Base-by-base conservation (phyloP, 2,888 invertebrate species). In the Ophion slaviceki region DNA sequence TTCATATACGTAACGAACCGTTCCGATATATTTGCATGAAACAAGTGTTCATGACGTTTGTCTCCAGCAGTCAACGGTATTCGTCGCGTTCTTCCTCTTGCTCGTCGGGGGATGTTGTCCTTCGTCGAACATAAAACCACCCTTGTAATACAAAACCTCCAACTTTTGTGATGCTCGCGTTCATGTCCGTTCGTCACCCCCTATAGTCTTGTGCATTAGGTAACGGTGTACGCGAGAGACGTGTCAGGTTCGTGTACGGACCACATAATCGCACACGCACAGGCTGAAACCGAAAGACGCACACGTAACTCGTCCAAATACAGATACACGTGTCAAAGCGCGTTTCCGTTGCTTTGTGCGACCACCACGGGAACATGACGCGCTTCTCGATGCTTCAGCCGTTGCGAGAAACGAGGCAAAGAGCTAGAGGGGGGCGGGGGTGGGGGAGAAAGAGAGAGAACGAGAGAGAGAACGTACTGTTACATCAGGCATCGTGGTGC, bases 321-420 rank as follows among this genome's bases (percentile, higher is more conserved):
- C 8, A 64, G 28, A 67, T 66, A 57, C 20, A 40, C n/a, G 53
- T 45, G 89, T 91, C 91, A 91, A 92, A 91, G 59, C 66, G 75
- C 70, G 89, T 90, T 92, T 92, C 91, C 91, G 91, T 80, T 83
- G 89, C 90, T 91, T 91, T 90, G 88, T 91, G 78, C 86, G 75
- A 75, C 68, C 11, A 86, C 66, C 57, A 53, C 53, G 85, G 79
- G 61, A 36, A 66, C 72, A 66, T 67, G 67, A 78, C 70, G 79
- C 62, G 75, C 28, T 70, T 59, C 72, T 64, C 66, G 67, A 62
- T 70, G 67, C 71, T 77, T 74, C 32, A 36, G 67, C 64, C 53
- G 53, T 32, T 62, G 24, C 14, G 57, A 47, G 66, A 32, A 57
- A 68, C n/a, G 68, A 74, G 67, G 28, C 59, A 76, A 47, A 74